Base-by-base conservation (phyloP, 2,888 invertebrate species). In the Agrotis puta region DNA sequence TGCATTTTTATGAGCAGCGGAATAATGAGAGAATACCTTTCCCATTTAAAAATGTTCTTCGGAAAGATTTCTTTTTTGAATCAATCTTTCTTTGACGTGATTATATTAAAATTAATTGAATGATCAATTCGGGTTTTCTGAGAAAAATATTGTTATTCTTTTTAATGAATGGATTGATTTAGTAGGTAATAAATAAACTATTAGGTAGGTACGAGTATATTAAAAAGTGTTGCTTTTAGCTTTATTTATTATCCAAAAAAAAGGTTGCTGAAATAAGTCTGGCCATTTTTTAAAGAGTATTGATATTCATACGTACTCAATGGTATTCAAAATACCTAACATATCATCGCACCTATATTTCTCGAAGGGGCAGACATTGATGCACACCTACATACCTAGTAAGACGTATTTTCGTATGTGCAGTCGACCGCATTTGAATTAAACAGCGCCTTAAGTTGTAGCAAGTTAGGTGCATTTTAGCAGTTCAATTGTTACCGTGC, bases 1-100 rank as follows among this genome's bases (percentile, higher is more conserved):
- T 82, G 50, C 72, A 73, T 77, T 80, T 62, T 74, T 77, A 81
- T 81, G 73, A 81, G 70, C 53, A 50, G 11, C n/a, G 43, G 57
- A 63, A 70, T 72, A 80, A 76, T 63, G 13, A 64, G 54, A 79
- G 22, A 56, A 53, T 39, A 56, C 59, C 48, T 69, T 69, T 59
- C 27, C 51, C 9, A 24, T 65, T 64, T 48, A n/a, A 56, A 61
- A 54, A 56, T 24, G 45, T 64, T 61, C 64, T 22, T 18, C 6
- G 43, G 14, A 64, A 50, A 39, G 5, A 45, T 51, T 72, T 3
- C 1, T 18, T 63, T 59, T 66, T 53, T 16, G 64, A 62, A 72
- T 78, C 63, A 66, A 66, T 76, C 39, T 70, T 50, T 24, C 62
- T 68, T 64, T 66, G 72, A 51, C 72, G 66, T 47, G 58, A 64